These are phyloP conservation scores for Scaptomyza caliginosa DNA, from an alignment of 2,888 invertebrate genomes.

Conservation along the genomic window DNA sequence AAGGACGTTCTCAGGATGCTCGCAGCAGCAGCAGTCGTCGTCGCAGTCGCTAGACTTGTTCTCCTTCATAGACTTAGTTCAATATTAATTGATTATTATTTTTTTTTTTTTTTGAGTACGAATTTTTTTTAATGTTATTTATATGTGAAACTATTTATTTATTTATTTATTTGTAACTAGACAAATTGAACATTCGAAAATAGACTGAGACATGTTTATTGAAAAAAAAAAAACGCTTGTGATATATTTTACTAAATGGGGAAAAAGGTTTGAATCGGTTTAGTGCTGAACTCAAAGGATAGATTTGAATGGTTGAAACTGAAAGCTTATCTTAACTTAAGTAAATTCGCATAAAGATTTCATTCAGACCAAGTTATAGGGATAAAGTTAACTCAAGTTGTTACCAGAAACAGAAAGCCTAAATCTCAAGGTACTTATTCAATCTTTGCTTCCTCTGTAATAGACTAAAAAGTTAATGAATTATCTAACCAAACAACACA, in stretches of 20 bases:
- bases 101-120: constrained; percentile 37
- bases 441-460: too few relatives aligned
- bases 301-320: too few relatives aligned
- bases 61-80: constrained; percentile 40
- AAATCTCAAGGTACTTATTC: too few relatives aligned
- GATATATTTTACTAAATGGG: not conserved
- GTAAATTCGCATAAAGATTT: too few relatives aligned
- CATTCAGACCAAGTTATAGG: too few relatives aligned
- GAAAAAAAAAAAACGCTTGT: constrained; percentile 19
- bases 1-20: constrained; percentile 60
- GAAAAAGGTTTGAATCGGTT: not conserved
- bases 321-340: too few relatives aligned
- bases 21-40: constrained; percentile 56
- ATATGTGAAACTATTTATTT: constrained; percentile 67
- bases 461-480: too few relatives aligned
- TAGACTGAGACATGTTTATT: constrained; percentile 81
- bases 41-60: constrained; percentile 46
- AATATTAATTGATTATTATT: constrained; percentile 29
- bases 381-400: too few relatives aligned
- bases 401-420: too few relatives aligned
- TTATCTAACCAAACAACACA: too few relatives aligned
- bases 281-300: too few relatives aligned
- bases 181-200: constrained; percentile 73
- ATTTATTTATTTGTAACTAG: constrained; percentile 73
- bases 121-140: constrained; percentile 56